Conservation (phyloP, 2,113 vertebrate genomes). For the Leptodactylus fuscus region DNA sequence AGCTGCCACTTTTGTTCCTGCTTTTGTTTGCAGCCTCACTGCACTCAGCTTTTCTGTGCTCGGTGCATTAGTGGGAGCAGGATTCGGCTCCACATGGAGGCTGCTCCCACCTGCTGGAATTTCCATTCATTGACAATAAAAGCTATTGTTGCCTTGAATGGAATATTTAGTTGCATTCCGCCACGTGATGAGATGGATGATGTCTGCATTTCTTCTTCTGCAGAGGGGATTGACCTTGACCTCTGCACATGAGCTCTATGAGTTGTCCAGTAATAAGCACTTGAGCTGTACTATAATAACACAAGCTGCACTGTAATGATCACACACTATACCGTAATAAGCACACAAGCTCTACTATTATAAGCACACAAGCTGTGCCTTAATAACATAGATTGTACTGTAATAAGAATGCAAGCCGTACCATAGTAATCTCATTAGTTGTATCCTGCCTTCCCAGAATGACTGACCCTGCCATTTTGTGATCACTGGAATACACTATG, state of each 20-base stretch:
- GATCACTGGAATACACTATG: background rate
- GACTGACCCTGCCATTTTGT: background rate
- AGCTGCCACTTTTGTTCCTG: no score
- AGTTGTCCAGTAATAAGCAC: background rate
- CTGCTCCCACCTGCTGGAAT: background rate
- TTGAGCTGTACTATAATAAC: background rate
- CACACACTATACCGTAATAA: background rate
- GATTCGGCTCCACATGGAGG: background rate
- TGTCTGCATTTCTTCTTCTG: background rate
- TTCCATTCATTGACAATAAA: background rate
- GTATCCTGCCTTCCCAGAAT: no score
- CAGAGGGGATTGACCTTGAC: background rate
- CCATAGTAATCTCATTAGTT: no score
- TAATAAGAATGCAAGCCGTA: no score
- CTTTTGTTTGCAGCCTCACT: no score
- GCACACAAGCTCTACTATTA: background rate
- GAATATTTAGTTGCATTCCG: background rate
- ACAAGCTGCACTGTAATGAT: background rate
- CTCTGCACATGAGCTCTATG: background rate
- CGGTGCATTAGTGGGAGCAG: background rate
- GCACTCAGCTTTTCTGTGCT: background rate
- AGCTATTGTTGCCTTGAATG: background rate
- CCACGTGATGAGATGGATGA: background rate
- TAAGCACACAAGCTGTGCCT: background rate
- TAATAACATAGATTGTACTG: no score